phyloP scores from a whole-genome alignment of 2,888 invertebrate genomes.

The Diarsia dahlii region DNA sequence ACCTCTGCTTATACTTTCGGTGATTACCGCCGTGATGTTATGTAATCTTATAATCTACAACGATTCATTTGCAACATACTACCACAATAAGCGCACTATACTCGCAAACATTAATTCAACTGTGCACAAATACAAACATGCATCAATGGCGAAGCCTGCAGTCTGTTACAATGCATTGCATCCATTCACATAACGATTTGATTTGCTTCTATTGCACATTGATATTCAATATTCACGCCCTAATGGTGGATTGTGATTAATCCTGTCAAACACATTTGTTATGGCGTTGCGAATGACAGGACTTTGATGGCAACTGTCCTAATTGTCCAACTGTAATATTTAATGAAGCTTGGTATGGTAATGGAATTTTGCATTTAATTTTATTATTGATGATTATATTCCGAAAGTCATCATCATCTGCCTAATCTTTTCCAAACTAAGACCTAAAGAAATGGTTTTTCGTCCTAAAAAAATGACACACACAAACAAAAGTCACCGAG shows the following conservation, averaged over 20 bases:
- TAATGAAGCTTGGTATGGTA: not conserved
- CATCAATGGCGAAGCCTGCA: conserved; percentile 31
- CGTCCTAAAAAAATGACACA: no score
- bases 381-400: not conserved
- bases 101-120: not conserved
- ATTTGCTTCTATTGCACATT: conserved; percentile 31
- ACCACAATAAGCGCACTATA: not conserved
- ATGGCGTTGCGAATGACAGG: conserved; percentile 9
- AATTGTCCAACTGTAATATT: not conserved
- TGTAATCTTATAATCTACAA: not conserved
- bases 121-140: conserved; percentile 9
- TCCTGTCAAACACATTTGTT: conserved; percentile 20
- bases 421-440: no score
- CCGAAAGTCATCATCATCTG: no score
- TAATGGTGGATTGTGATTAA: conserved; percentile 36
- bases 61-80: conserved; percentile 8
- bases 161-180: conserved; percentile 22
- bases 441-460: no score
- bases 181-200: conserved; percentile 1
- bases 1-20: not conserved
- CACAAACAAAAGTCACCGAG: no score
- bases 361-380: not conserved
- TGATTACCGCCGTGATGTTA: not conserved
- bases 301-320: not conserved
- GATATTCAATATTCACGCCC: conserved; percentile 40